Evolutionary conservation across 2,888 invertebrate species (phyloP), one percentile per base, ranked within the genome.

Genomic region (Carcina quercana): DNA sequence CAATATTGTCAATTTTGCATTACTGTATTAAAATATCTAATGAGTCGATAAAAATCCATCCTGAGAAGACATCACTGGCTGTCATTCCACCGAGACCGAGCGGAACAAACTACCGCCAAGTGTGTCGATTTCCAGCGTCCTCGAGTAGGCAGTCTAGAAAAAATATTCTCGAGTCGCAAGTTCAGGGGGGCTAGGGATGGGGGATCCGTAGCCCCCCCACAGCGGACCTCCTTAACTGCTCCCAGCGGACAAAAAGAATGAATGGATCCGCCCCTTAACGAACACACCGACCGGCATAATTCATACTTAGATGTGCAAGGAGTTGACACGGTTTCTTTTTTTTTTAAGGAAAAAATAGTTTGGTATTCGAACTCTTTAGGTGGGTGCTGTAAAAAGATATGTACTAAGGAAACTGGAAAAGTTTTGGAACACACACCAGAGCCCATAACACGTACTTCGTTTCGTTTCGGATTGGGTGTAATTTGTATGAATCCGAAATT

Each of bases 231-330:
- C 82, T 80, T 83, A 79, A 79, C 76, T 74, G 79, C 66, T 71
- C 58, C 54, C 55, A 68, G 67, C 79, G 82, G 78, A 80, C 83
- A 82, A 83, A 83, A 83, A 82, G 82, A 83, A 82, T 82, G 82
- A 82, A 83, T 82, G 68, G 79, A 82, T 79, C 78, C 79, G 78
- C 82, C 82, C 78, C 83, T 76, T 80, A 80, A 76, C 82, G 82
- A 82, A 78, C 79, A 82, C 79, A 82, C 82, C 82, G 82, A 80
- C 68, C 82, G 80, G 79, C 74, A 82, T 83, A 83, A 83, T 83
- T 83, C 76, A 78, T 82, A 82, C 80, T 82, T 80, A 80, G 74
- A 75, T 72, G 65, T 71, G 78, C 66, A 79, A 80, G 82, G 78
- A 82, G 78, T 72, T 79, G 78, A 75, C 75, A 68, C 70, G 56